phyloP scores from a whole-genome alignment of 2,113 vertebrate species.

The Elaphurus davidianus region DNA sequence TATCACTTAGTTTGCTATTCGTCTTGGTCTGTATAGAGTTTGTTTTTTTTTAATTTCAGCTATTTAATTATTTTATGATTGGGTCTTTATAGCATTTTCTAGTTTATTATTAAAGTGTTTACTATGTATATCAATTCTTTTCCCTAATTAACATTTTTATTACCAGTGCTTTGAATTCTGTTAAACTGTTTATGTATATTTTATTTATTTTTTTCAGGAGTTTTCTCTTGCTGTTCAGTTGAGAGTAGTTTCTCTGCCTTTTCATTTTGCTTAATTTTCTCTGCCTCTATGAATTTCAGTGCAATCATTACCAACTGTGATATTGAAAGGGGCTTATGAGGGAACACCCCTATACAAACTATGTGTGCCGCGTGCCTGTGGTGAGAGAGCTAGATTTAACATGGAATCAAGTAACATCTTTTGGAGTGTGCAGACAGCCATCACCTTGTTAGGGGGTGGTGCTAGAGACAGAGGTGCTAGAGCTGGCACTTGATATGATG shows the following conservation, averaged over 20 bases:
- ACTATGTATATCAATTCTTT: background rate
- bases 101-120: background rate
- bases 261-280: background rate
- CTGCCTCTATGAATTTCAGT: background rate
- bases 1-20: background rate
- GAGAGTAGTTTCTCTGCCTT: background rate
- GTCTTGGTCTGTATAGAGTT: background rate
- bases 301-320: background rate
- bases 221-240: background rate
- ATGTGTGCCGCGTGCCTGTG: fast-evolving
- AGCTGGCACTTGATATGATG: too few species aligned
- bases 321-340: background rate
- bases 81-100: background rate
- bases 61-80: background rate
- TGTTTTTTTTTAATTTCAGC: background rate
- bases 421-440: background rate
- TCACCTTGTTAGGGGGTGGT: background rate
- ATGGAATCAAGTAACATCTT: background rate
- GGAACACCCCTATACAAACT: too few species aligned
- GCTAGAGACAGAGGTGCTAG: too few species aligned
- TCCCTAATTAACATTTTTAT: background rate
- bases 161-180: background rate
- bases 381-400: background rate
- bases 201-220: background rate
- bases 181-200: background rate